Evolutionary conservation across 2,888 invertebrate genomes (phyloP), one percentile per base, ranked within the genome.

Genomic region (Lamellibrachia columna): DNA sequence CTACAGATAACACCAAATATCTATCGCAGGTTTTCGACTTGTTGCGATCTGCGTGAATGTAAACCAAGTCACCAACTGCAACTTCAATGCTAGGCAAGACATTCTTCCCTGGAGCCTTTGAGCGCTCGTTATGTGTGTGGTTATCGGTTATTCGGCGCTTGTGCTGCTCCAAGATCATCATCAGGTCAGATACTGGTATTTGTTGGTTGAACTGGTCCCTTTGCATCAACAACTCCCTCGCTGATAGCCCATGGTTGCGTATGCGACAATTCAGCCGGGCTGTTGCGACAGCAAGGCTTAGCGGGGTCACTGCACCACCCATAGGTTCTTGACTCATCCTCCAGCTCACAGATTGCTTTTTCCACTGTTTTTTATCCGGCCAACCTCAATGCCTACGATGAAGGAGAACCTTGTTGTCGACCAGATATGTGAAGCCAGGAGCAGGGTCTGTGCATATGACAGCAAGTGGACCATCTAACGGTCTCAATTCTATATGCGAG

Each of bases 281-380:
- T 4, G 92, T 91, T 22, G 93, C 93, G n/a, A 94, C 53, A 52
- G 91, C 52, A 7, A 93, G 91, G 52, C 92, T 52, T 0, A 94
- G 52, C 28, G 92, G 92, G 4, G 93, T 91, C 15, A 94, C 22
- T 9, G 93, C 8, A 8, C 92, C 93, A 52, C 93, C 40, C 40
- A 40, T 40, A 40, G 40, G 40, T 40, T 40, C 40, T 40, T 40
- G 40, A 40, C 40, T 40, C 40, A 40, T 40, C 40, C 40, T 40
- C 40, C 40, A 95, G 92, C 93, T 95, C 95, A 53, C 93, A 93
- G n/a, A 95, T 93, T n/a, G 52, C 7, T 40, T 52, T 90, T 15
- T 90, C 52, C 7, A 1, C 28, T 15, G 8, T 40, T 40, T 40
- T 40, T 40, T 40, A 40, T 40, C 52, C 28, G 90, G 90, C 9